These are phyloP conservation scores for Scomber colias DNA, from an alignment of 2,113 vertebrate genomes.

Conservation along the genomic window DNA sequence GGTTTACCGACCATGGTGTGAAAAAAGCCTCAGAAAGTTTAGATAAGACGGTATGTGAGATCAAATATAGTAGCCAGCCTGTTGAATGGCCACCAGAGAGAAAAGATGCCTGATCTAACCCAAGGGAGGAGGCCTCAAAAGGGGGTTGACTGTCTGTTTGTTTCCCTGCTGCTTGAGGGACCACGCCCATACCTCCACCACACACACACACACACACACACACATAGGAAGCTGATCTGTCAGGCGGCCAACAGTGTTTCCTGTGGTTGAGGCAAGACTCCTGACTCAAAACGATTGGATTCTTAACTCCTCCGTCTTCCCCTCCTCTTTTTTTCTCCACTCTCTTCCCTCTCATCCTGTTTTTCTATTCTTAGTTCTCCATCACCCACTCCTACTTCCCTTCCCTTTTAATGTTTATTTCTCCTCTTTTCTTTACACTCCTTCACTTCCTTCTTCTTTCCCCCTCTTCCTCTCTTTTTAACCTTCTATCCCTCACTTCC, in stretches of 20 bases:
- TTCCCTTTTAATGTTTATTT: slow-evolving; percentile 36
- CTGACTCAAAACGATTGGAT: slow-evolving; percentile 35
- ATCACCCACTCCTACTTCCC: not conserved
- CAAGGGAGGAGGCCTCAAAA: slow-evolving; percentile 53
- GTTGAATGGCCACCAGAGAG: slow-evolving; percentile 39
- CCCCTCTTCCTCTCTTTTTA: slow-evolving; percentile 49
- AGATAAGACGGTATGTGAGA: slow-evolving; percentile 35
- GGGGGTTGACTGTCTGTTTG: slow-evolving; percentile 65
- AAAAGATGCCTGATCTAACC: slow-evolving; percentile 45
- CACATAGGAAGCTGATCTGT: slow-evolving; percentile 66
- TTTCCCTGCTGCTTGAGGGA: slow-evolving; percentile 64
- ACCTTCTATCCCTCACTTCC: slow-evolving; percentile 59
- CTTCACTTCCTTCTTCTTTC: slow-evolving; percentile 28
- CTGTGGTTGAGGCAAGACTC: slow-evolving; percentile 64
- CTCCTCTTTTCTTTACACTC: slow-evolving; percentile 28
- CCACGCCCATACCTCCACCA: slow-evolving; percentile 69
- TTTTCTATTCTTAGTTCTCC: slow-evolving; percentile 57
- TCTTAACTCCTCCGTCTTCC: slow-evolving; percentile 38
- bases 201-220: slow-evolving; percentile 56
- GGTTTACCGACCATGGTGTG: slow-evolving; percentile 10
- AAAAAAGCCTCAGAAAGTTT: slow-evolving; percentile 44
- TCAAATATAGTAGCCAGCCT: not conserved
- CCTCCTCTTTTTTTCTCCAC: slow-evolving; percentile 14
- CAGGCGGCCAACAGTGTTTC: slow-evolving; percentile 68
- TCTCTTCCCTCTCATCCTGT: slow-evolving; percentile 48